Evolutionary conservation across 92 coral and sea anemone species (phyloP).

Genomic region (Palythoa heliodiscus): DNA sequence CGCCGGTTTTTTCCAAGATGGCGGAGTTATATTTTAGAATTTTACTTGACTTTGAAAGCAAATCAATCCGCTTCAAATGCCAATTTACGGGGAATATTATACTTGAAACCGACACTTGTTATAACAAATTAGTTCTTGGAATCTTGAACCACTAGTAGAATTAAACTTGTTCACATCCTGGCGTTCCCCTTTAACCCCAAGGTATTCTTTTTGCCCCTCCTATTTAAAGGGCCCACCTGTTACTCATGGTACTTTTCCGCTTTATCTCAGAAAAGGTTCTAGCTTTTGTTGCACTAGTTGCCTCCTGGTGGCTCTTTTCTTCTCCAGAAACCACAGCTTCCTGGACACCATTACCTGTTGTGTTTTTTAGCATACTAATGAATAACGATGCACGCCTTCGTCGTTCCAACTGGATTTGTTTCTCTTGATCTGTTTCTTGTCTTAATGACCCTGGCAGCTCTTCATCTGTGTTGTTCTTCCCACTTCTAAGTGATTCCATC

Average conservation of each 20-base stretch:
- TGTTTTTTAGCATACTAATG: slow-evolving; percentile 97
- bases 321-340: background rate
- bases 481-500: slow-evolving; percentile 62
- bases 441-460: slow-evolving; percentile 6
- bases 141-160: no score
- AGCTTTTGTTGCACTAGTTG: slow-evolving; percentile 9
- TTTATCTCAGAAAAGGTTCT: slow-evolving; percentile 41
- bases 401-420: slow-evolving; percentile 93
- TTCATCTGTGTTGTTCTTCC: slow-evolving; percentile 18
- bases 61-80: no score
- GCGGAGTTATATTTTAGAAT: no score
- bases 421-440: slow-evolving; percentile 54
- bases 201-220: no score
- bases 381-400: slow-evolving; percentile 92
- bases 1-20: no score
- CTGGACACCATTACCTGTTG: slow-evolving; percentile 62
- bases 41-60: no score
- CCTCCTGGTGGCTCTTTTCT: background rate
- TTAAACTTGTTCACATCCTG: no score
- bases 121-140: no score
- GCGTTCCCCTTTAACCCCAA: no score
- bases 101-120: no score
- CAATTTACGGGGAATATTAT: no score
- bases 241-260: slow-evolving; percentile 1
- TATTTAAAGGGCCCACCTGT: background rate